Conservation (phyloP, 1,140 invertebrate genomes). For the Arctopsyche grandis region DNA sequence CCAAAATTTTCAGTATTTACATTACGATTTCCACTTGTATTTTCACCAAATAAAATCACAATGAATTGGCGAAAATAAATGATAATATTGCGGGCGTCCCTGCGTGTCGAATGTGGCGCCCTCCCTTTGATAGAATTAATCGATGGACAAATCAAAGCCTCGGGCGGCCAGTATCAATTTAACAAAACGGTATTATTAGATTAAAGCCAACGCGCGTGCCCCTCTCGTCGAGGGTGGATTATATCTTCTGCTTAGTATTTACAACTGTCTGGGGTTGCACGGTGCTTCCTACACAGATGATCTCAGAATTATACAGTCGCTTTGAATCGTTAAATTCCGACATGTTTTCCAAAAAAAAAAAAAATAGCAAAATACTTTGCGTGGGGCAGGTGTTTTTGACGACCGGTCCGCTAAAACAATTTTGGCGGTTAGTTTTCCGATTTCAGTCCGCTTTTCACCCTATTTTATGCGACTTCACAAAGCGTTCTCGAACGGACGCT, state of each 20-base stretch:
- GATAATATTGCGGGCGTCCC: background rate
- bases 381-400: background rate
- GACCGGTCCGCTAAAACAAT: background rate
- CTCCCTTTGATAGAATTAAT: constrained; percentile 24
- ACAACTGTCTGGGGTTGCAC: constrained; percentile 9
- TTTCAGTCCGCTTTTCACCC: background rate
- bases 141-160: constrained; percentile 41
- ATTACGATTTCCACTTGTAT: no score
- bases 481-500: constrained; percentile 5
- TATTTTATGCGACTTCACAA: constrained; percentile 32
- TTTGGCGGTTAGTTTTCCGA: constrained; percentile 18
- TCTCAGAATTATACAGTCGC: constrained; percentile 13
- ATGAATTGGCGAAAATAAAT: background rate
- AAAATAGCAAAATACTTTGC: background rate
- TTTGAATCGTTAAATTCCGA: constrained; percentile 5
- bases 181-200: constrained; percentile 44
- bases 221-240: constrained; percentile 10
- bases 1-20: no score
- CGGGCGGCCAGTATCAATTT: constrained; percentile 37
- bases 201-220: constrained; percentile 38
- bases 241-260: background rate
- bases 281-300: constrained; percentile 32
- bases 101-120: background rate
- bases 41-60: background rate
- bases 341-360: no score